phyloP scores from a whole-genome alignment of 2,113 vertebrate species.

The Motacilla tschutschensis region DNA sequence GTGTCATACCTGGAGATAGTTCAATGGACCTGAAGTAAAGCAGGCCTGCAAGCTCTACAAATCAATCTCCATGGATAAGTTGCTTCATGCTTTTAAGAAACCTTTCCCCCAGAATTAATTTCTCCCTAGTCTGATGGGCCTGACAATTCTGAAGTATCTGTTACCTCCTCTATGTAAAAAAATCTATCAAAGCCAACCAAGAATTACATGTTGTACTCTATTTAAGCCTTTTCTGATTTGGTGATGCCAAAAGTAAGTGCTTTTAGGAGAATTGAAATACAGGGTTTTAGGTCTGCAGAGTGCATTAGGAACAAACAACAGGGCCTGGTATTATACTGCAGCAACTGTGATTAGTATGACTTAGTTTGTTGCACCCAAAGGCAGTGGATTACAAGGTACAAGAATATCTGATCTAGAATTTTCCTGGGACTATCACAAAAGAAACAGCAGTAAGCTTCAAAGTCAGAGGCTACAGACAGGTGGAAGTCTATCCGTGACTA shows the following conservation, averaged over 20 bases:
- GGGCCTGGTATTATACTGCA: not conserved
- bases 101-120: constrained; percentile 53
- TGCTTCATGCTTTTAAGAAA: constrained; percentile 52
- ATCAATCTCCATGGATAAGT: constrained; percentile 26
- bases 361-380: not conserved
- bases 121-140: constrained; percentile 47
- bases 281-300: not conserved
- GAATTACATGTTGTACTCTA: constrained; percentile 15
- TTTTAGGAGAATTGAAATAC: not conserved
- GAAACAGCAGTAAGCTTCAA: not conserved
- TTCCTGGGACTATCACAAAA: not conserved
- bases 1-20: constrained; percentile 37
- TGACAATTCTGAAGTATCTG: constrained; percentile 56
- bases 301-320: not conserved
- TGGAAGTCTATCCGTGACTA: not conserved
- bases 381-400: not conserved
- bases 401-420: not conserved
- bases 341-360: not conserved
- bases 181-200: not conserved
- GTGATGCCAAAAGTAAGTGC: not conserved
- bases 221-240: not conserved
- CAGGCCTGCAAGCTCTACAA: constrained; percentile 35
- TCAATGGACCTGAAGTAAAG: constrained; percentile 62
- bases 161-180: constrained; percentile 21
- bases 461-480: not conserved